Conservation (phyloP, 2,888 invertebrate genomes). For the Chaitophorus viminalis region DNA sequence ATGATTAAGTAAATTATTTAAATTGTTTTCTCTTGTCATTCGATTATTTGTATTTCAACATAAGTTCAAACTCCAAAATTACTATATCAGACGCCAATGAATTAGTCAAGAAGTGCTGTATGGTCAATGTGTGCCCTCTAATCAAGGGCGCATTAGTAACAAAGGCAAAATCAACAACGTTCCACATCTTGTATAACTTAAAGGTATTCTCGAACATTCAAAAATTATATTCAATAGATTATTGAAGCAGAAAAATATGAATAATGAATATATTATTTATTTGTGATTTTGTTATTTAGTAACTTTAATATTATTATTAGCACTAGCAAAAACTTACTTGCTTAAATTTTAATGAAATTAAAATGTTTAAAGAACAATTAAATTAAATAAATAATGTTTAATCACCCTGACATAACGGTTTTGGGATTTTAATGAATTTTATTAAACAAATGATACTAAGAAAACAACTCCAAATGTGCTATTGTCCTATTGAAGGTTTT, state of each 20-base stretch:
- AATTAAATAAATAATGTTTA: conserved; percentile 18
- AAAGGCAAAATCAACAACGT: conserved; percentile 13
- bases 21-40: too few species aligned
- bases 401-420: neutral
- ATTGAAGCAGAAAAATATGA: too few species aligned
- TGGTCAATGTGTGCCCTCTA: neutral
- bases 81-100: neutral
- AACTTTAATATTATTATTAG: neutral
- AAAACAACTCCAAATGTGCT: neutral
- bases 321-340: neutral
- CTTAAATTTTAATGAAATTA: neutral
- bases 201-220: conserved; percentile 16
- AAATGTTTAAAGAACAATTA: neutral
- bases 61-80: neutral
- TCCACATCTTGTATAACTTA: neutral
- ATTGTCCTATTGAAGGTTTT: conserved; percentile 2
- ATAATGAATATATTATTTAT: too few species aligned
- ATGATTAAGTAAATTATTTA: too few species aligned
- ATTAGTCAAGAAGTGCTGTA: conserved; percentile 28
- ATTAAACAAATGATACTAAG: conserved; percentile 12
- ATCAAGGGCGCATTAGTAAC: conserved; percentile 1
- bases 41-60: neutral
- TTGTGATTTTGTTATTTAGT: neutral
- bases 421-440: conserved; percentile 3
- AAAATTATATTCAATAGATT: too few species aligned